Conservation (phyloP, 2,888 invertebrate species). For the Hoplodrina blanda region DNA sequence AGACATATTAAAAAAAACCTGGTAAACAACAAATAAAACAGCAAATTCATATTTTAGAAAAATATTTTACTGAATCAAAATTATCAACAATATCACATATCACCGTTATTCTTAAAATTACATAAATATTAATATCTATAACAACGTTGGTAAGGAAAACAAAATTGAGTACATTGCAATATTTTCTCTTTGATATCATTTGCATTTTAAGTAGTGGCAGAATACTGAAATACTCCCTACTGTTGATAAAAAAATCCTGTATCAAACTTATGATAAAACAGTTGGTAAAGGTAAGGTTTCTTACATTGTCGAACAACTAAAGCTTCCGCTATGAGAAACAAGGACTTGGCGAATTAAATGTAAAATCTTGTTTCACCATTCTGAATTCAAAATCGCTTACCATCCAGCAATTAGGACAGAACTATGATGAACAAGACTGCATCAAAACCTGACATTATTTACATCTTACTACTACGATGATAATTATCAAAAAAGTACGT, state of each 20-base stretch:
- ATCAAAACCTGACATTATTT: background rate
- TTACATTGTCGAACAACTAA: background rate
- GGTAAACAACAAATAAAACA: constrained; percentile 9
- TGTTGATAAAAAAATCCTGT: background rate
- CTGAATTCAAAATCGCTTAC: constrained; percentile 23
- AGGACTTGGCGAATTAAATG: background rate
- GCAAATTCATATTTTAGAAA: constrained; percentile 6
- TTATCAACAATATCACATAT: constrained; percentile 28
- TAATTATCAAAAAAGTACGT: constrained; percentile 31
- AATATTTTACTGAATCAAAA: constrained; percentile 34
- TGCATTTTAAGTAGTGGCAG: background rate
- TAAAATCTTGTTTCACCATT: constrained; percentile 17
- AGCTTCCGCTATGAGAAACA: background rate
- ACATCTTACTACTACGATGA: constrained; percentile 9
- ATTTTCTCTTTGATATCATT: background rate
- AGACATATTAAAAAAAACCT: no score
- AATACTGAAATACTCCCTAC: background rate
- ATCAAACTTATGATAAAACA: background rate
- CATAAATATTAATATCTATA: constrained; percentile 36
- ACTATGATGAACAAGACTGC: constrained; percentile 16
- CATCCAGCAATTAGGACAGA: constrained; percentile 4
- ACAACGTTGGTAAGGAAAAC: constrained; percentile 30
- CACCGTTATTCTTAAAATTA: constrained; percentile 35
- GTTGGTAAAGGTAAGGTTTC: background rate
- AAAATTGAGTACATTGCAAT: background rate